Evolutionary conservation across 1,140 invertebrate species (phyloP).

Genomic region (Bombus sylvicola): DNA sequence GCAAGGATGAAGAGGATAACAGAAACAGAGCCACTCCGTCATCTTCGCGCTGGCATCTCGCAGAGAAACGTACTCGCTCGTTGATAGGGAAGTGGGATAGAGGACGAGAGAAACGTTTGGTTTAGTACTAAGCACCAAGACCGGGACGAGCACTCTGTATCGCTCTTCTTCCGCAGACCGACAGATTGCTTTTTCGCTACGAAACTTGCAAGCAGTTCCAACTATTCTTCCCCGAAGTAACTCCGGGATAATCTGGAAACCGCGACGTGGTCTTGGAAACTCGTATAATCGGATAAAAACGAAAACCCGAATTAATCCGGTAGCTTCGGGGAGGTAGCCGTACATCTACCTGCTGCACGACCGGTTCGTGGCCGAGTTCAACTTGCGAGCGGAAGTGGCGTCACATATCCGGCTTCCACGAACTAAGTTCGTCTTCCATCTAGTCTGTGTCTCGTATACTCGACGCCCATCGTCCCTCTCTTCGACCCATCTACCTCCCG

Average conservation of each 20-base stretch:
- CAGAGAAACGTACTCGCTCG: background rate
- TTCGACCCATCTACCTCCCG: background rate
- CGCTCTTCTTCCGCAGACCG: conserved; percentile 1
- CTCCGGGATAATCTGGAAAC: conserved; percentile 54
- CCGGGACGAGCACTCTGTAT: background rate
- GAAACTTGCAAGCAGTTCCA: conserved; percentile 33
- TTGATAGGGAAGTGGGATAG: background rate
- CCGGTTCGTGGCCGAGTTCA: conserved; percentile 53
- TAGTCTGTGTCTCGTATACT: conserved; percentile 30
- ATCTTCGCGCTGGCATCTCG: background rate
- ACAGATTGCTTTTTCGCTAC: conserved; percentile 45
- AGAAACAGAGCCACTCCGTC: background rate
- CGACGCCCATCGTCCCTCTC: background rate
- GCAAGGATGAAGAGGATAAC: conserved; percentile 10
- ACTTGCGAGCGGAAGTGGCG: conserved; percentile 63
- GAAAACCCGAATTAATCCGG: conserved; percentile 68
- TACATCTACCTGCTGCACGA: conserved; percentile 40
- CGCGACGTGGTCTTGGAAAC: conserved; percentile 54
- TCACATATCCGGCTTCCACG: conserved; percentile 69
- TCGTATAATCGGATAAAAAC: conserved; percentile 68
- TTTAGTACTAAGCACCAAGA: background rate
- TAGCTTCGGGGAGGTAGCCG: conserved; percentile 23
- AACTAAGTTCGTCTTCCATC: conserved; percentile 64
- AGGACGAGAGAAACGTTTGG: background rate
- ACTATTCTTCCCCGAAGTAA: conserved; percentile 32